phyloP scores from a whole-genome alignment of 2,797 vertebrate genomes.

The Sciaenops ocellatus region DNA sequence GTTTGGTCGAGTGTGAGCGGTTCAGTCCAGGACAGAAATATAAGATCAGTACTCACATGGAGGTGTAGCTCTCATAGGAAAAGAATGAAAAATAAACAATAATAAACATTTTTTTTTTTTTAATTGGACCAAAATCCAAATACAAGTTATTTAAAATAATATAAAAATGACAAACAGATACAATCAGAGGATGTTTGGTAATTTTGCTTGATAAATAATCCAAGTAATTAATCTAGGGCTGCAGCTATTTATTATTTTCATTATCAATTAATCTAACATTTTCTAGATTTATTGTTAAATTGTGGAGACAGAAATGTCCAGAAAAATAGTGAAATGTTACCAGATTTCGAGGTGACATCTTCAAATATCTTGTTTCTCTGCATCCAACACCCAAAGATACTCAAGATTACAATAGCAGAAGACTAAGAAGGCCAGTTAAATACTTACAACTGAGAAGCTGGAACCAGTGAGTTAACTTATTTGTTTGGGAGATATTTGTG shows the following conservation, averaged over 20 bases:
- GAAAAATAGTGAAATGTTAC: neutral
- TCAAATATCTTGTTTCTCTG: neutral
- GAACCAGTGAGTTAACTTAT: neutral
- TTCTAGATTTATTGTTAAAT: neutral
- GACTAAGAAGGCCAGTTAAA: neutral
- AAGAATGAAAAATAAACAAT: neutral
- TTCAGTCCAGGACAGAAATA: neutral
- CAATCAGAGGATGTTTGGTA: neutral
- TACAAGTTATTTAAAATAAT: neutral
- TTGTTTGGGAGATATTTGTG: neutral
- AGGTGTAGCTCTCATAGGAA: neutral
- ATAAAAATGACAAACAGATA: neutral
- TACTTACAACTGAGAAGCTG: neutral
- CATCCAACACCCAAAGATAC: too few relatives aligned
- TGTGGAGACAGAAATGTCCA: too few relatives aligned
- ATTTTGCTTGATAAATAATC: neutral
- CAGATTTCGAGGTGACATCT: neutral
- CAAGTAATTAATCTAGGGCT: neutral
- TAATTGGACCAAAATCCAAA: neutral
- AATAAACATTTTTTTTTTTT: neutral
- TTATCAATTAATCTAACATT: too few relatives aligned
- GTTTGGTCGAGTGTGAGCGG: neutral
- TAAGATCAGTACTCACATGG: neutral
- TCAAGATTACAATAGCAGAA: neutral
- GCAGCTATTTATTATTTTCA: neutral